These are phyloP conservation scores for Drosophila bunnanda DNA, from an alignment of 2,888 invertebrate genomes.

Conservation along the genomic window DNA sequence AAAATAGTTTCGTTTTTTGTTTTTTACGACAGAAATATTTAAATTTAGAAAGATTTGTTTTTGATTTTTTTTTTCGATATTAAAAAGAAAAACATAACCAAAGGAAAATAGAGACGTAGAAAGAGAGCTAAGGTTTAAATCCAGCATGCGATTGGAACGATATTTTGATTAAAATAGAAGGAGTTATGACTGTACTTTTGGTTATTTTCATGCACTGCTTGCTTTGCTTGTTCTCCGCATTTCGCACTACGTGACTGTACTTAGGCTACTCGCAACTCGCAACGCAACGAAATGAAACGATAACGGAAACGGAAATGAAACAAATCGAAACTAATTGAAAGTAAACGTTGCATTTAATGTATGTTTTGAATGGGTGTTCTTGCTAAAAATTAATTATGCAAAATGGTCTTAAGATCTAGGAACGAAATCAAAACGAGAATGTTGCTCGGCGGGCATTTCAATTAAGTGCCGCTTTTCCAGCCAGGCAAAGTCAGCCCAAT, in stretches of 20 bases:
- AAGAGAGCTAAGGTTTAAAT: slow-evolving; percentile 8
- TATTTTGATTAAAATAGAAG: slow-evolving; percentile 18
- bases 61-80: slow-evolving; percentile 7
- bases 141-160: slow-evolving; percentile 30
- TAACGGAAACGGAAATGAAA: slow-evolving; percentile 41
- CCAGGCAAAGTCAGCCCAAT: slow-evolving; percentile 70
- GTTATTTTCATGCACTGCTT: slow-evolving; percentile 46
- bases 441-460: slow-evolving; percentile 58
- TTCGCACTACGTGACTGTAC: slow-evolving; percentile 63
- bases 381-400: slow-evolving; percentile 48
- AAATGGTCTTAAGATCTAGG: slow-evolving; percentile 64
- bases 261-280: slow-evolving; percentile 55
- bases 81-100: slow-evolving; percentile 19
- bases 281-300: slow-evolving; percentile 48
- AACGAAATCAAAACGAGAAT: slow-evolving; percentile 39
- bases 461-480: slow-evolving; percentile 74
- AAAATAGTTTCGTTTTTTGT: slow-evolving; percentile 74
- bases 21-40: slow-evolving; percentile 64
- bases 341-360: slow-evolving; percentile 69
- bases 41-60: slow-evolving; percentile 52
- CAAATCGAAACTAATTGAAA: slow-evolving; percentile 53
- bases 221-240: slow-evolving; percentile 30
- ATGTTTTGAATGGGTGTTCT: slow-evolving; percentile 46
- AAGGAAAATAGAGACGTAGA: slow-evolving; percentile 12
- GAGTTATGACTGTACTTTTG: slow-evolving; percentile 29